Evolutionary conservation across 2,113 vertebrate species (phyloP).

Genomic region (Nycticorax nycticorax): DNA sequence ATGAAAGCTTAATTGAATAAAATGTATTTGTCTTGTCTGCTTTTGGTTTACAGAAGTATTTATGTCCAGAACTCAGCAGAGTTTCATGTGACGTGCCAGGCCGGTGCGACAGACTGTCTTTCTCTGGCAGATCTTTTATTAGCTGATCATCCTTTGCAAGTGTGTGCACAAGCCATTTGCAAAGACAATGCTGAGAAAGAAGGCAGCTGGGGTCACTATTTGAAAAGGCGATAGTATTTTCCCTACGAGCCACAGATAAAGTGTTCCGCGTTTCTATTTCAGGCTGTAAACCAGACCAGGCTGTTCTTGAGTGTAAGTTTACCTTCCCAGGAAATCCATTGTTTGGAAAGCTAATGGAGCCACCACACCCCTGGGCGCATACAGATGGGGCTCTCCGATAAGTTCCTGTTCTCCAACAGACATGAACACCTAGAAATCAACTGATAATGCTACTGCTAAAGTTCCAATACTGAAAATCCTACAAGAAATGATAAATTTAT

Average conservation of each 20-base stretch:
- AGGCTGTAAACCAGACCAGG: not conserved
- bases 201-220: not conserved
- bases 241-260: constrained; percentile 1
- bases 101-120: not conserved
- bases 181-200: not conserved
- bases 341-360: constrained; percentile 4
- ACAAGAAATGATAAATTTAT: not conserved
- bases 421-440: not conserved
- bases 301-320: constrained; percentile 14
- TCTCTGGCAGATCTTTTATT: not conserved
- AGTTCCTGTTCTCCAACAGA: not conserved
- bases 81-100: not conserved
- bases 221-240: not conserved
- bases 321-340: constrained; percentile 51
- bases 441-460: not conserved
- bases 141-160: not conserved
- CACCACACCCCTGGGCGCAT: constrained; percentile 11
- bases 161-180: not conserved
- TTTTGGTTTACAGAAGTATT: not conserved
- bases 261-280: not conserved
- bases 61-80: not conserved
- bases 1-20: constrained; percentile 18
- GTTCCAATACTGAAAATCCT: not conserved
- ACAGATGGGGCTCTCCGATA: constrained; percentile 20
- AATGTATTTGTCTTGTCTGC: not conserved